Conservation (phyloP, 2,888 invertebrate species). For the Cyaniris semiargus region DNA sequence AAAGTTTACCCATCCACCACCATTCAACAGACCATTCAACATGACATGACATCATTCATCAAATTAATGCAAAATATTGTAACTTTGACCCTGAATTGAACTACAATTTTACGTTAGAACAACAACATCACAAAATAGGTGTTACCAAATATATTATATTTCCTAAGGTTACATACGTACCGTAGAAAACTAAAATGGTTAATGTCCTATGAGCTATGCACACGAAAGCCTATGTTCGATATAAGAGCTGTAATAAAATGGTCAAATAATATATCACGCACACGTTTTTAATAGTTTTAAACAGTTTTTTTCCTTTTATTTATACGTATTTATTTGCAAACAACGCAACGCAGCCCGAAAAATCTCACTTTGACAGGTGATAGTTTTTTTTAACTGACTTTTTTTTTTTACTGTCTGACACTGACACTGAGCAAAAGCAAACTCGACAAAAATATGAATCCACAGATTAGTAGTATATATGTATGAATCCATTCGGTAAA, state of each 20-base stretch:
- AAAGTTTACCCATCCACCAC: too few species aligned
- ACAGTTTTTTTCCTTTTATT: background rate
- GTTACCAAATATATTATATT: background rate
- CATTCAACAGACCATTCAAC: background rate
- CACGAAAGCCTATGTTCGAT: background rate
- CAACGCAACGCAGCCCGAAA: conserved; percentile 18
- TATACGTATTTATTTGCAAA: background rate
- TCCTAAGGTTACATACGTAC: conserved; percentile 7
- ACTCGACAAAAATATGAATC: too few species aligned
- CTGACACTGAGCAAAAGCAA: too few species aligned
- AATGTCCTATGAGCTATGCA: background rate
- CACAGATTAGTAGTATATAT: too few species aligned
- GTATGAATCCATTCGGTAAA: too few species aligned
- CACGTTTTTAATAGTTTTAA: background rate
- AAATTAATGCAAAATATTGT: background rate
- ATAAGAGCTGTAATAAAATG: background rate
- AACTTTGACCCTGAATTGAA: background rate
- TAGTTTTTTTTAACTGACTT: too few species aligned
- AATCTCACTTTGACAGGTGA: background rate
- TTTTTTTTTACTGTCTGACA: too few species aligned
- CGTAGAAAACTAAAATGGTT: background rate
- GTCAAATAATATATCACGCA: background rate
- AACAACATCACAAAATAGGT: background rate
- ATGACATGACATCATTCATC: background rate
- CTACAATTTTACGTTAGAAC: background rate